Evolutionary conservation across 2,888 invertebrate genomes (phyloP), one percentile per base, ranked within the genome.

Genomic region (Gari tellinella): DNA sequence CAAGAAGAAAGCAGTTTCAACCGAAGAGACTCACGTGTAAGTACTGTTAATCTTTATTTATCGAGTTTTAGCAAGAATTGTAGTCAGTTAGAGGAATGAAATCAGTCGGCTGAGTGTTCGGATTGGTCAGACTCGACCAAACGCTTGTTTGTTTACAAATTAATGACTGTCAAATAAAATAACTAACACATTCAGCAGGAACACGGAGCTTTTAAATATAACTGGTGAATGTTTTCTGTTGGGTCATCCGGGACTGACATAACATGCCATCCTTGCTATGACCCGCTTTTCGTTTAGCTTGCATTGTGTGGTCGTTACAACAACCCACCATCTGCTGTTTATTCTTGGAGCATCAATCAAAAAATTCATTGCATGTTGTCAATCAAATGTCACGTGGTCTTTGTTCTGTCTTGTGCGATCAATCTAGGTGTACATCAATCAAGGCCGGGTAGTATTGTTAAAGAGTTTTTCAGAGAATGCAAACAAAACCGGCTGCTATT

Each of bases 1-100:
- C 88, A 82, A 88, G 89, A 83, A 83, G 89, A 73, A 90, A 90
- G 80, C 90, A 90, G 94, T 94, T 87, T 94, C 96, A 83, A 96
- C 97, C 90, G 38, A 88, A 88, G 72, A 83, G 90, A 70, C 82
- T 88, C 62, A 83, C 88, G 83, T 85, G 89, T 89, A 86, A 87
- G 89, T 88, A 80, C 48, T 63, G 66, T 63, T 66, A 51, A 66
- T 55, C 7, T 25, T 25, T 56, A 15, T 48, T 60, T 58, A 41
- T 25, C 31, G 31, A 31, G 5, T 31, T 31, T 31, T 31, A 31
- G 31, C 25, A 10, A 31, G 31, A 31, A 31, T 7, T 31, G 31
- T 31, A 31, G 31, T 31, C 31, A 10, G 31, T 10, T 7, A 10
- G 31, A 31, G 31, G 10, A 31, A 31, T 7, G 31, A 31, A 31